Conservation (phyloP, 2,797 vertebrate genomes). For the Acanthurus leucopareius region DNA sequence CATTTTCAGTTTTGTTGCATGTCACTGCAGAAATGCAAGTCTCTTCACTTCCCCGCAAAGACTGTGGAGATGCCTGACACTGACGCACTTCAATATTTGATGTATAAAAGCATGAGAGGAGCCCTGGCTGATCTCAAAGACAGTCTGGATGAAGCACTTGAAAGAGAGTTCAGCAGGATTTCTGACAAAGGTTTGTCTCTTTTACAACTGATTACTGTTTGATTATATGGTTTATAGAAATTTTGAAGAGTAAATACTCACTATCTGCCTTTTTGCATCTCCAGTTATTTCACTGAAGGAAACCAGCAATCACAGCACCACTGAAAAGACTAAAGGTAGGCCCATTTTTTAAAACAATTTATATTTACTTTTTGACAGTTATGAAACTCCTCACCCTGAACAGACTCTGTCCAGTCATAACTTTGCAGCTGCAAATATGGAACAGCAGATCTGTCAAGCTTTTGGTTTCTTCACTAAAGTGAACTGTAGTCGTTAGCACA, state of each 20-base stretch:
- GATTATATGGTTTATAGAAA: background rate
- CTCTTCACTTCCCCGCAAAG: constrained; percentile 67
- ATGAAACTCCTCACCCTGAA: too few species aligned
- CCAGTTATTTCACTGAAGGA: constrained; percentile 75
- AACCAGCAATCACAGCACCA: constrained; percentile 30
- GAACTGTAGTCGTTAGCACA: too few species aligned
- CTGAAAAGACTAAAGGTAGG: constrained; percentile 71
- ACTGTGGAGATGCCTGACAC: constrained; percentile 70
- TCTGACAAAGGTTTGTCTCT: constrained; percentile 76
- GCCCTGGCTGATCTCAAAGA: constrained; percentile 75
- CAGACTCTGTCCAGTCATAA: background rate
- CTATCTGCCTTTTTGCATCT: constrained; percentile 15
- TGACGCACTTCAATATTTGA: constrained; percentile 77
- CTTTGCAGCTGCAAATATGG: background rate
- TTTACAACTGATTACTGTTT: background rate
- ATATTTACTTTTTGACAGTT: background rate
- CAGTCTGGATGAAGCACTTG: constrained; percentile 70
- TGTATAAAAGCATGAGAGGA: constrained; percentile 77
- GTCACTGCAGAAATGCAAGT: constrained; percentile 73
- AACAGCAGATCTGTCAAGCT: background rate
- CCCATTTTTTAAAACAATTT: too few species aligned
- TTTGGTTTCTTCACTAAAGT: background rate
- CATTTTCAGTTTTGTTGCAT: constrained; percentile 12
- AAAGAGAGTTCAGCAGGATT: constrained; percentile 76
- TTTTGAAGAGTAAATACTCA: background rate